Percentiles rank a stretch among this genome's conserved stretches.
Conservation (phyloP, 2,113 vertebrate species). For the Apteryx mantelli region DNA sequence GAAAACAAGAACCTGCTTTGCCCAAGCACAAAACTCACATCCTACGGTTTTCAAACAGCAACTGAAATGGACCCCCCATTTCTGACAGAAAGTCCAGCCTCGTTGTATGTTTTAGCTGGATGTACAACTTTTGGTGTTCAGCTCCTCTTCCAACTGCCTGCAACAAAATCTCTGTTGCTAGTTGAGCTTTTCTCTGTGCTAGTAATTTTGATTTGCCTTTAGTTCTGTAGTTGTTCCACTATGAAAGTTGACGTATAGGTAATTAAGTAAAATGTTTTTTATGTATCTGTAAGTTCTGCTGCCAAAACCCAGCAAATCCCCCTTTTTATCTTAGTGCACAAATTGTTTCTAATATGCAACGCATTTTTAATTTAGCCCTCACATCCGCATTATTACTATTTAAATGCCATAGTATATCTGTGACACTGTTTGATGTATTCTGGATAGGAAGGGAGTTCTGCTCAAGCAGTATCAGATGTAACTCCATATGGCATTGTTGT, state of each 20-base stretch:
- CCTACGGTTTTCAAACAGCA: background rate
- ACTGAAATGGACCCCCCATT: background rate
- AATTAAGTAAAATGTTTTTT: constrained; percentile 20
- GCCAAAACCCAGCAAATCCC: constrained; percentile 45
- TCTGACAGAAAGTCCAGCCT: background rate
- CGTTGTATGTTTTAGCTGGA: background rate
- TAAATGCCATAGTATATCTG: constrained; percentile 78
- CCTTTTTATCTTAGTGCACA: constrained; percentile 41
- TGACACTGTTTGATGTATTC: constrained; percentile 72
- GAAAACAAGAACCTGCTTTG: background rate
- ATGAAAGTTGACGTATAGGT: background rate
- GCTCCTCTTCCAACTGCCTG: background rate
- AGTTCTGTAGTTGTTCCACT: background rate
- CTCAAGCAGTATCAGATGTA: constrained; percentile 72
- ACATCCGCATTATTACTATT: constrained; percentile 69
- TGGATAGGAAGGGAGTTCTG: constrained; percentile 68
- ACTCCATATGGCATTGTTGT: constrained; percentile 77
- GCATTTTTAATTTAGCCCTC: constrained; percentile 73
- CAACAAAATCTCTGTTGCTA: background rate
- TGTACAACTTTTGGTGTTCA: background rate
- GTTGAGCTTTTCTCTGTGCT: background rate
- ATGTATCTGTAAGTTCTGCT: constrained; percentile 38
- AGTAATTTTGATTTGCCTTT: background rate
- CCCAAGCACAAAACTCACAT: background rate
- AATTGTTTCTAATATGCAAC: constrained; percentile 65